These are phyloP conservation scores for Cariama cristata DNA, from an alignment of 2,113 vertebrate species.

Conservation along the genomic window DNA sequence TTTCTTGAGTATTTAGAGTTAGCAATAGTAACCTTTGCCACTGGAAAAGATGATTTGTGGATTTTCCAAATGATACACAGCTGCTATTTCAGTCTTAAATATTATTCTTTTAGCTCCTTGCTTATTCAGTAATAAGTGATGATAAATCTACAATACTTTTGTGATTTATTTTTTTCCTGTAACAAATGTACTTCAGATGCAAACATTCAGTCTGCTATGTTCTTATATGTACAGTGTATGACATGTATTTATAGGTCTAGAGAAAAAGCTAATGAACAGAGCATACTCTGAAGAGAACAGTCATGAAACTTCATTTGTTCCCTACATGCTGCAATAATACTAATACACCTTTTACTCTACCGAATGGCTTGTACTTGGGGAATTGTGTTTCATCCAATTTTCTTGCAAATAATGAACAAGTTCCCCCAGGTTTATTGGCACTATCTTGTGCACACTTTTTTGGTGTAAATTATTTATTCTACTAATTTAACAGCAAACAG, in stretches of 20 bases:
- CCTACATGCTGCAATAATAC: background rate
- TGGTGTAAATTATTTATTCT: constrained; percentile 80
- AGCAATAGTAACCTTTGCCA: background rate
- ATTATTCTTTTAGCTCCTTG: background rate
- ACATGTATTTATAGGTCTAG: background rate
- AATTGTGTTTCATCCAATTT: constrained; percentile 75
- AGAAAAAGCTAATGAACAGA: background rate
- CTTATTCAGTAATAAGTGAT: background rate
- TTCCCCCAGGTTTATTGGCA: constrained; percentile 72
- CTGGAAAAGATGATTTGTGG: background rate
- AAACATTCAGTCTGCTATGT: background rate
- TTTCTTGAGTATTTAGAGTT: background rate
- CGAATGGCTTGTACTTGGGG: constrained; percentile 51
- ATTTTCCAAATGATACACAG: background rate
- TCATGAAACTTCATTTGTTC: constrained; percentile 32
- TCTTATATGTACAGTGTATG: background rate
- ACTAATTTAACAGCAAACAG: constrained; percentile 79
- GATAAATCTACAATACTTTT: background rate
- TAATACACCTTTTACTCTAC: constrained; percentile 44
- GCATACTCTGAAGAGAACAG: background rate
- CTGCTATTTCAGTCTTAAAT: background rate
- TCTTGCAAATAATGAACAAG: constrained; percentile 75
- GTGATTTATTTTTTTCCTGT: background rate
- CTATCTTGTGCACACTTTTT: constrained; percentile 70
- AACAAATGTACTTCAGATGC: background rate